Evolutionary conservation across 2,888 invertebrate genomes (phyloP).

Genomic region (Lycocerus yunnanus): DNA sequence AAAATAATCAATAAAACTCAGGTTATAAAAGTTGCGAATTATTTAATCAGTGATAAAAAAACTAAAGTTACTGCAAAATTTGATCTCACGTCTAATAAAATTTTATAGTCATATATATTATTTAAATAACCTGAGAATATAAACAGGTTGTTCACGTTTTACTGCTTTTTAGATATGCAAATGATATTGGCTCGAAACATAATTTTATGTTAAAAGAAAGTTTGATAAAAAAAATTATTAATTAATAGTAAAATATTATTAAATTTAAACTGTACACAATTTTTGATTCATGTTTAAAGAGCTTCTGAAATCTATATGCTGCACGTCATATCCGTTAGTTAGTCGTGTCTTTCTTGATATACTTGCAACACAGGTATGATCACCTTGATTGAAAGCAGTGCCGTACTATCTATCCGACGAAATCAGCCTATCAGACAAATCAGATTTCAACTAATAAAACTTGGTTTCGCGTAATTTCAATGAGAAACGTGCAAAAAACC

Average conservation of each 20-base stretch:
- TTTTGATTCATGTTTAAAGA: neutral
- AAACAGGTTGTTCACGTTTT: neutral
- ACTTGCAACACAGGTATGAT: constrained; percentile 15
- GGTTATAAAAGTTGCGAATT: neutral
- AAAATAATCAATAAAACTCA: neutral
- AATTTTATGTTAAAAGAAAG: neutral
- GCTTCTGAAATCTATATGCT: constrained; percentile 16
- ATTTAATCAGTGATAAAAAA: neutral
- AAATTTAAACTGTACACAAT: neutral
- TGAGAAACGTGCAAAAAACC: neutral
- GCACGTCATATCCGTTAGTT: constrained; percentile 25
- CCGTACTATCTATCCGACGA: neutral
- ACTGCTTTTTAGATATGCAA: neutral
- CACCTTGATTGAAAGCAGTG: constrained; percentile 5
- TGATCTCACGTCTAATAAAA: neutral
- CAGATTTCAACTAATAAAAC: neutral
- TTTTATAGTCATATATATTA: neutral
- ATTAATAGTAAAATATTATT: neutral
- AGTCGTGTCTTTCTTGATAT: constrained; percentile 8
- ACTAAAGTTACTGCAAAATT: neutral
- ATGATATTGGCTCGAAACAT: neutral
- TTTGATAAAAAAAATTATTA: neutral
- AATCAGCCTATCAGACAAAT: neutral
- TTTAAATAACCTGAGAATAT: neutral
- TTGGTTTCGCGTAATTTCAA: neutral